phyloP scores from a whole-genome alignment of 2,797 vertebrate species.

The Alexandromys oeconomus region DNA sequence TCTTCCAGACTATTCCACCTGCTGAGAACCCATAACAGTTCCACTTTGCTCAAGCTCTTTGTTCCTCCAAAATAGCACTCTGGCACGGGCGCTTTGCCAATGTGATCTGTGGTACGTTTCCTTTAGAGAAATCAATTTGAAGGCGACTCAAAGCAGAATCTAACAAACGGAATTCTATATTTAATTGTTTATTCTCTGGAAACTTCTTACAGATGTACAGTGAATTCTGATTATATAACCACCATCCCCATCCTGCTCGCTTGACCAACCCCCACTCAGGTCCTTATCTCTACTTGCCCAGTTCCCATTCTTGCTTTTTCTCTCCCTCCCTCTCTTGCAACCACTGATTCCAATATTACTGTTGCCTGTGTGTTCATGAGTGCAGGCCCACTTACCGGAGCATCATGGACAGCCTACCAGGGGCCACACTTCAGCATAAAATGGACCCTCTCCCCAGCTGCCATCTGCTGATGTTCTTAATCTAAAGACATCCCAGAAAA shows the following conservation, averaged over 20 bases:
- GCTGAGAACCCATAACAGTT: conserved; percentile 20
- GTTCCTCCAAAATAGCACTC: conserved; percentile 27
- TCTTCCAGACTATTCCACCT: conserved; percentile 12
- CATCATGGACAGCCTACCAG: neutral
- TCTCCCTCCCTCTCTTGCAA: neutral
- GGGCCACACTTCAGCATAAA: neutral
- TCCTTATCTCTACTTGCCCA: neutral
- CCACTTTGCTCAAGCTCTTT: conserved; percentile 19
- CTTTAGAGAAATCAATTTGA: conserved; percentile 30
- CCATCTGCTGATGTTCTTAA: conserved; percentile 5
- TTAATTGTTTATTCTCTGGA: neutral
- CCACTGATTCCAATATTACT: neutral
- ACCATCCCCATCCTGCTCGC: neutral
- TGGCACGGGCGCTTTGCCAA: conserved; percentile 8
- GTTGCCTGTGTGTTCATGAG: neutral
- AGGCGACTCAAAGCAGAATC: conserved; percentile 13
- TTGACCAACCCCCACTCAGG: neutral
- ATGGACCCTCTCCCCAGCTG: neutral
- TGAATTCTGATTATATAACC: neutral
- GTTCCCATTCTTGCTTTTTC: neutral
- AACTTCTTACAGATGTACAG: neutral
- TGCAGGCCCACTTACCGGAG: neutral
- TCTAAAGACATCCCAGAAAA: neutral
- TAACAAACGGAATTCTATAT: neutral
- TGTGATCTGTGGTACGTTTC: neutral